Percentiles rank a stretch among this genome's conserved stretches.
phyloP scores from a whole-genome alignment of 2,113 vertebrate species.

The Daphoenositta chrysoptera region DNA sequence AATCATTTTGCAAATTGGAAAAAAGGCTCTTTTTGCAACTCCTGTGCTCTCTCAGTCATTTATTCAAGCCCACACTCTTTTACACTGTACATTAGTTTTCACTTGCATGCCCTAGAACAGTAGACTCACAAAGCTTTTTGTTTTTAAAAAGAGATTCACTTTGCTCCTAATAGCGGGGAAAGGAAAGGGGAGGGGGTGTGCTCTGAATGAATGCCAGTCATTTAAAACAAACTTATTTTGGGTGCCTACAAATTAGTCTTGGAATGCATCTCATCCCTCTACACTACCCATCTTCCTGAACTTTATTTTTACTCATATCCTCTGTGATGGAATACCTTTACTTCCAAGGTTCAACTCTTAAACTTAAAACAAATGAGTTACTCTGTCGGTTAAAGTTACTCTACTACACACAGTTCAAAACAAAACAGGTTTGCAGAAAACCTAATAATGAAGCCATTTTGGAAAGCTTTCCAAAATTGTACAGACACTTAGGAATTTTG shows the following conservation, averaged over 20 bases:
- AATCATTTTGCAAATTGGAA: not conserved
- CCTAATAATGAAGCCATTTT: not conserved
- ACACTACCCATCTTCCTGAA: not conserved
- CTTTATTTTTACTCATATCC: not conserved
- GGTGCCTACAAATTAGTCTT: not conserved
- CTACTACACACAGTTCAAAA: not conserved
- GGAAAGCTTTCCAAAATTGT: not conserved
- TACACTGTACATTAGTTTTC: not conserved
- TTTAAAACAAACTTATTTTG: not conserved
- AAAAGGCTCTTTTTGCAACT: not conserved
- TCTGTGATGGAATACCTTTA: not conserved
- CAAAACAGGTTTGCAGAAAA: not conserved
- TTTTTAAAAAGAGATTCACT: slow-evolving; percentile 2
- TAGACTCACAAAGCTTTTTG: not conserved
- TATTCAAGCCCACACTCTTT: not conserved
- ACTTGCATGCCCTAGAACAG: not conserved
- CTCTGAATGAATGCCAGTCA: not conserved
- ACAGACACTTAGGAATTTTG: not conserved
- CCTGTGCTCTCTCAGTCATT: not conserved
- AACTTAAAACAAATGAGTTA: not conserved
- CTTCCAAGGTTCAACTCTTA: not conserved
- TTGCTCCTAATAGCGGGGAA: not conserved
- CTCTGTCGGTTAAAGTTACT: not conserved
- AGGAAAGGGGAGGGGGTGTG: not conserved
- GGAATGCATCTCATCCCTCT: not conserved